Base-by-base conservation (phyloP, 2,888 invertebrate species). In the Drosophila paramelanica region DNA sequence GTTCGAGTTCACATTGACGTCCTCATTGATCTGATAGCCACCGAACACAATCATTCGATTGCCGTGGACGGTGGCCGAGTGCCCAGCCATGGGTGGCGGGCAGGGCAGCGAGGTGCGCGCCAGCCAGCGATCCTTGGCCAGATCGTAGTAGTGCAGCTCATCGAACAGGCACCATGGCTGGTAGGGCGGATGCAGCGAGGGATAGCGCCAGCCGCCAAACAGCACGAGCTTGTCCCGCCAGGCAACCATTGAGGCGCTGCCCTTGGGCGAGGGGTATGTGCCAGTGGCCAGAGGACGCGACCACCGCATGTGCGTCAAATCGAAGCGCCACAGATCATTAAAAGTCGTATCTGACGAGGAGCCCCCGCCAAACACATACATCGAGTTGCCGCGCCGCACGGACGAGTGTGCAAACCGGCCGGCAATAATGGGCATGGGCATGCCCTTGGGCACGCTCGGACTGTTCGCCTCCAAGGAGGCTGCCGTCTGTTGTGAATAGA, bases 321-420 rank as follows among this genome's bases (percentile, higher is more conserved):
- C 97, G 92, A 99, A 95, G 73, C 95, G 94, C 99, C 99, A 99
- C 36, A 99, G 93, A 93, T 99, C 99, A 93, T 99, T 99, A 90
- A 98, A 98, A 13, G 99, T 97, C 20, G 99, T 98, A 88, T 96
- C 96, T 58, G 97, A 96, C 39, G 97, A 96, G 11, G 98, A 98
- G 86, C 98, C 98, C 7, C 99, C 99, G 36, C 99, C 99, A 94
- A 99, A 98, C 49, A 99, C 95, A 90, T 97, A 99, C 96, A 99
- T 97, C 5, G 95, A 96, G 91, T 97, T 96, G 71, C 95, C 95
- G 89, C 96, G 94, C 47, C 96, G 94, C 89, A 97, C 97, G 39
- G 98, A 96, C 67, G 97, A 96, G 94, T 98, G 98, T 0, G 98
- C 98, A 93, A 98, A 98, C 70, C 98, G 94, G 90, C 97, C 97